Base-by-base conservation (phyloP, 2,888 invertebrate species). In the Netelia fuscicornis region DNA sequence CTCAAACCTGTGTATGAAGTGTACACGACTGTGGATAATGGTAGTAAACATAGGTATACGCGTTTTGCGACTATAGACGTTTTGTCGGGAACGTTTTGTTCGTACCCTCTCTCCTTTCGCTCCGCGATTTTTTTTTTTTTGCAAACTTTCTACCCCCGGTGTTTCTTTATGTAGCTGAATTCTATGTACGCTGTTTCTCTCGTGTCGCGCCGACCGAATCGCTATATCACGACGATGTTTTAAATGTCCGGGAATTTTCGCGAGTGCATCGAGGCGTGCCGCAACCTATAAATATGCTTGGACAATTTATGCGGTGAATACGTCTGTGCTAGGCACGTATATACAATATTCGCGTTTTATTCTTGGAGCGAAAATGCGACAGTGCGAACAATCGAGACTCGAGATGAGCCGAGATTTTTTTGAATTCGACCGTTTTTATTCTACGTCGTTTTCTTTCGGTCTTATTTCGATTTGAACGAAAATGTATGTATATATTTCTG, bases 21-120 rank as follows among this genome's bases (percentile, higher is more conserved):
- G 62, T n/a, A 65, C 58, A 42, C 48, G 70, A 30, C 58, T 80
- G 70, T 58, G 52, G 48, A 60, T 75, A 52, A 81, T 68, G 17
- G 62, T 11, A 37, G 75, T 52, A 20, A 30, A 60, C 60, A 17
- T 60, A 52, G 44, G 30, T 37, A 52, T 17, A 9, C 8, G 13
- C 44, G 37, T 37, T 37, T 10, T n/a, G 2, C 17, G 10, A n/a
- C 10, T 48, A 17, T 30, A 44, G 37, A n/a, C 44, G 2, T n/a
- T 60, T 10, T 23, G 20, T 52, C 17, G 20, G n/a, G n/a, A 58
- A 37, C 23, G 42, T 37, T 58, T 13, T 71, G 1, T 8, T 2
- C 13, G 20, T 37, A 60, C 37, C 11, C 2, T 2, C 20, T 25
- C 71, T 17, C 8, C 37, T 1, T n/a, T 42, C 13, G 13, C 13